phyloP scores from a whole-genome alignment of 2,888 invertebrate species.

The Noctua janthina region DNA sequence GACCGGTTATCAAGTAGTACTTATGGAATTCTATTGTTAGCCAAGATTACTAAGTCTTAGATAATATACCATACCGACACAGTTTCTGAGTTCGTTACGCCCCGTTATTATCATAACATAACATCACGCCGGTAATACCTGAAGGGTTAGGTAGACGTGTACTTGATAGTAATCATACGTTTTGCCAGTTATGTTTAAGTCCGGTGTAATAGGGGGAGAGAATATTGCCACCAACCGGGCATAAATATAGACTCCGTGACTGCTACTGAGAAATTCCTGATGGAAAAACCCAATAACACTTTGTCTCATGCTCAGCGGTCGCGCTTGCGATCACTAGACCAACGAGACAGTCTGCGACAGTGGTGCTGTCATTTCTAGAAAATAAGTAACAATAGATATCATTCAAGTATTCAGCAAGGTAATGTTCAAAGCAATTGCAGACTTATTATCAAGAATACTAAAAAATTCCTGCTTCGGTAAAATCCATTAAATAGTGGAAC shows the following conservation, averaged over 20 bases:
- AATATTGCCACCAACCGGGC: not conserved
- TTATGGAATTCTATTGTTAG: conserved; percentile 22
- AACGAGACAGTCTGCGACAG: too few relatives aligned
- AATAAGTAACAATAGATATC: not conserved
- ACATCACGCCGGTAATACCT: not conserved
- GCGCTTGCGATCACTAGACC: too few relatives aligned
- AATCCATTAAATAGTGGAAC: not conserved
- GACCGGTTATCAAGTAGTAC: not conserved
- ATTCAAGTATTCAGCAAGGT: too few relatives aligned
- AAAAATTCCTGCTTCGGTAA: not conserved
- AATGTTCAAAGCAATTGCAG: not conserved
- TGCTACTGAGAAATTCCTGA: not conserved
- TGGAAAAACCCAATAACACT: not conserved
- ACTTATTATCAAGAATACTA: not conserved
- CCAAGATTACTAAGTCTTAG: conserved; percentile 3
- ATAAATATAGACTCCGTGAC: not conserved
- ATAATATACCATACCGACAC: not conserved
- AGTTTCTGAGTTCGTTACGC: too few relatives aligned
- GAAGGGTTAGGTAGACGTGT: not conserved
- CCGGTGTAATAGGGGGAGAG: too few relatives aligned
- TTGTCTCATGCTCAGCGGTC: not conserved
- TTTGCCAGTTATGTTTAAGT: too few relatives aligned
- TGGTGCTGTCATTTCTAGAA: not conserved
- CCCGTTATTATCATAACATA: too few relatives aligned
- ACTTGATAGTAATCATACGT: not conserved